Evolutionary conservation across 2,888 invertebrate genomes (phyloP).

Genomic region (Parasteatoda lunata): DNA sequence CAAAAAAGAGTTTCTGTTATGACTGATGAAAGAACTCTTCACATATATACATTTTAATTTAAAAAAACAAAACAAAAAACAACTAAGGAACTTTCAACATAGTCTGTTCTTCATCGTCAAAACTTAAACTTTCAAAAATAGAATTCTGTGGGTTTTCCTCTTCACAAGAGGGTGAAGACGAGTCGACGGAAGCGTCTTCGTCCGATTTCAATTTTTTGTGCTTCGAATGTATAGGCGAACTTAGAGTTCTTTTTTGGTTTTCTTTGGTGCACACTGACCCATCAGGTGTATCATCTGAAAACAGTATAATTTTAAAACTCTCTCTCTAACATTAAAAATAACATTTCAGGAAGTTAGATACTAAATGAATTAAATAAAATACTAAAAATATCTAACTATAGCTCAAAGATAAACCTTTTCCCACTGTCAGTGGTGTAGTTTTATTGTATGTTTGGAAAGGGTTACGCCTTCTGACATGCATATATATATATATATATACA

Average conservation of each 20-base stretch:
- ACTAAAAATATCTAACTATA: neutral
- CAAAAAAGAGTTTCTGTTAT: no score
- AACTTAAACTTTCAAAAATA: neutral
- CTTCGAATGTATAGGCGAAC: neutral
- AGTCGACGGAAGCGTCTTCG: neutral
- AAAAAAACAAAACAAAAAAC: neutral
- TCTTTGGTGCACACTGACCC: neutral
- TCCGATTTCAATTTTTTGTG: neutral
- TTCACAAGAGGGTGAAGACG: neutral
- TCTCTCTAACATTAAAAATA: neutral
- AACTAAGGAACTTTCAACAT: neutral
- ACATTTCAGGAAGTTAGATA: neutral
- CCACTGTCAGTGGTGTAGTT: no score
- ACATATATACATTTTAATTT: no score
- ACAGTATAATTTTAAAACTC: neutral
- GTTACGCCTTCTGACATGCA: no score
- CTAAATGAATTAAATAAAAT: neutral
- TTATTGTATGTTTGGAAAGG: no score
- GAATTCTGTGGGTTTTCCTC: neutral
- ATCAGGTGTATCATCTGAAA: neutral
- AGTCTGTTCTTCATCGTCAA: neutral
- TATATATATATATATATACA: no score
- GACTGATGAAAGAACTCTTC: no score
- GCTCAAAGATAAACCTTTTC: no score
- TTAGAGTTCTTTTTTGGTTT: neutral